phyloP scores from a whole-genome alignment of 2,113 vertebrate species.

The Tor tambroides region DNA sequence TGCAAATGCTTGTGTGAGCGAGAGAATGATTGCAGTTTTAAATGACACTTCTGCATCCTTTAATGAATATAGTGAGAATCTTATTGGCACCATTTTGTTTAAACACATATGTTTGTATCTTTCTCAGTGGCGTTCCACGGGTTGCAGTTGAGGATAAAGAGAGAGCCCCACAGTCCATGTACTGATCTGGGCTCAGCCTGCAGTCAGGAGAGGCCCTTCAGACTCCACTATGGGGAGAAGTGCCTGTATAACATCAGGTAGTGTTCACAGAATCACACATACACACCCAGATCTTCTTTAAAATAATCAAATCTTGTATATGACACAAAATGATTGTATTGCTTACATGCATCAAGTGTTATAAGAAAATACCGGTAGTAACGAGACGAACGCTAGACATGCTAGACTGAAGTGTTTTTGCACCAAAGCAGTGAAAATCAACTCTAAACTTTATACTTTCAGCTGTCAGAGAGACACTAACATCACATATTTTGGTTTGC shows the following conservation, averaged over 20 bases:
- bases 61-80: too few species aligned
- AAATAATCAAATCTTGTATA: neutral
- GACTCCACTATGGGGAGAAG: constrained; percentile 99
- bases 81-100: neutral
- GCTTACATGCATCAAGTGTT: neutral
- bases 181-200: constrained; percentile 91
- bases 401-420: neutral
- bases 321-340: neutral
- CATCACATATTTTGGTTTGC: constrained; percentile 11
- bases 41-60: too few species aligned
- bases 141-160: constrained; percentile 99
- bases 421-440: constrained; percentile 7
- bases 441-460: constrained; percentile 8
- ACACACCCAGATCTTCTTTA: too few species aligned
- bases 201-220: constrained; percentile 94
- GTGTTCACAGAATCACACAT: neutral
- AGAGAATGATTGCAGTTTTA: too few species aligned
- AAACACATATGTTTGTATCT: neutral
- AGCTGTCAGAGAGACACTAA: neutral
- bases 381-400: neutral
- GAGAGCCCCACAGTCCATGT: constrained; percentile 97
- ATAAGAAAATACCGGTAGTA: neutral
- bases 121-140: constrained; percentile 94
- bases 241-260: constrained; percentile 98
- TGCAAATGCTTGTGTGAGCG: neutral